These are phyloP conservation scores for Lates calcarifer DNA, from an alignment of 2,113 vertebrate genomes.

Conservation along the genomic window DNA sequence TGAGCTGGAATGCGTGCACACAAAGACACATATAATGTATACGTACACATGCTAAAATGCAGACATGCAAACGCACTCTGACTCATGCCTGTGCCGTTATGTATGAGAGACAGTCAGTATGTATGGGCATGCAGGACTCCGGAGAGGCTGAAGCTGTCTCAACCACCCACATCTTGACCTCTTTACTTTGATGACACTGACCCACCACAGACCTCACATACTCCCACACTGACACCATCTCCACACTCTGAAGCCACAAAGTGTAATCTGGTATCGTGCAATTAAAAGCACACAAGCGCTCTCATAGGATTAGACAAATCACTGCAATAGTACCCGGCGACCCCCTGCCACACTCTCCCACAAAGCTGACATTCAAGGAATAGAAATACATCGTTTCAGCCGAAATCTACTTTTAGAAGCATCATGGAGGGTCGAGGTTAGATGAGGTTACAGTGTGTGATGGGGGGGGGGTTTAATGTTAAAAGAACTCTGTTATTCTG, in stretches of 20 bases:
- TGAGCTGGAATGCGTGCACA: conserved; percentile 65
- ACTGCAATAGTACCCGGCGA: not conserved
- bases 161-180: conserved; percentile 42
- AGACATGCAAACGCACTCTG: conserved; percentile 55
- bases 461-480: conserved; percentile 9
- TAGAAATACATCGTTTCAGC: conserved; percentile 45
- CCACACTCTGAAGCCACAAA: not conserved
- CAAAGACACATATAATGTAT: conserved; percentile 29
- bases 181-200: conserved; percentile 64
- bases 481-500: conserved; percentile 67
- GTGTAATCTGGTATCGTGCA: conserved; percentile 23
- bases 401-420: conserved; percentile 68
- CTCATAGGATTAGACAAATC: conserved; percentile 34
- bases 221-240: conserved; percentile 30
- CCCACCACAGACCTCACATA: conserved; percentile 31
- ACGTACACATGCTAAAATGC: conserved; percentile 41
- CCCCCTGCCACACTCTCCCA: conserved; percentile 47
- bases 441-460: conserved; percentile 38
- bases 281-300: conserved; percentile 15
- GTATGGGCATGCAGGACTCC: conserved; percentile 37
- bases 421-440: conserved; percentile 61
- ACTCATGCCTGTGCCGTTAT: conserved; percentile 49
- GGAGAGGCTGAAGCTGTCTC: conserved; percentile 33
- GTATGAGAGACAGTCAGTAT: conserved; percentile 35
- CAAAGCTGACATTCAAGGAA: conserved; percentile 42